Base-by-base conservation (phyloP, 2,888 invertebrate genomes). In the Tinea semifulvella region DNA sequence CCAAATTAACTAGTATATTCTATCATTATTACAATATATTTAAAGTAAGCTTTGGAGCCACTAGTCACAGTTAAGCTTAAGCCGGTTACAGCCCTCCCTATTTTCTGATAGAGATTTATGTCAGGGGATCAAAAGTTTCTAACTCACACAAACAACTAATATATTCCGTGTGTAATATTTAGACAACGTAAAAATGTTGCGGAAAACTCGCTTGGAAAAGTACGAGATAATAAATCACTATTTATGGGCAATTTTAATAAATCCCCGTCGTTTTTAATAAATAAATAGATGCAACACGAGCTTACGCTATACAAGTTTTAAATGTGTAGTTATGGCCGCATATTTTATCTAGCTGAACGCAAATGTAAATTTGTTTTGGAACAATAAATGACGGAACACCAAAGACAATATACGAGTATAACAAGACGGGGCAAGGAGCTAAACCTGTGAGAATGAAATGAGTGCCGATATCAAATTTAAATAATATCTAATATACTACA, bases 91-190 rank as follows among this genome's bases (percentile, higher is more conserved):
- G 63, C 77, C 79, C 79, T 68, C 75, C 77, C 74, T 69, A 73
- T 77, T 76, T 80, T 77, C 72, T 76, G 79, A 80, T 80, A 77
- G 75, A 77, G 79, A 79, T 80, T 80, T 79, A 80, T 79, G 76
- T 76, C 68, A 65, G 66, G 72, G 80, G 77, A 79, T 79, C 79
- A 79, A 79, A 80, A 79, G 74, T 79, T 79, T 73, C 61, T 61
- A 65, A 64, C 69, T 64, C 68, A 61, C 70, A 65, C 68, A 66
- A 40, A 14, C 40, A 7, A 18, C 36, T 36, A 40, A 40, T 40
- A 36, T 36, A 20, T 35, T 35, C 35, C 44, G 11, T 17, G 13
- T 27, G 28, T 40, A 40, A 36, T 18, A 47, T 36, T 36, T 36
- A 42, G 20, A 44, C n/a, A n/a, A 13, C 20, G 36, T 36, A 13